phyloP scores from a whole-genome alignment of 2,888 invertebrate species.

The Patella depressa region DNA sequence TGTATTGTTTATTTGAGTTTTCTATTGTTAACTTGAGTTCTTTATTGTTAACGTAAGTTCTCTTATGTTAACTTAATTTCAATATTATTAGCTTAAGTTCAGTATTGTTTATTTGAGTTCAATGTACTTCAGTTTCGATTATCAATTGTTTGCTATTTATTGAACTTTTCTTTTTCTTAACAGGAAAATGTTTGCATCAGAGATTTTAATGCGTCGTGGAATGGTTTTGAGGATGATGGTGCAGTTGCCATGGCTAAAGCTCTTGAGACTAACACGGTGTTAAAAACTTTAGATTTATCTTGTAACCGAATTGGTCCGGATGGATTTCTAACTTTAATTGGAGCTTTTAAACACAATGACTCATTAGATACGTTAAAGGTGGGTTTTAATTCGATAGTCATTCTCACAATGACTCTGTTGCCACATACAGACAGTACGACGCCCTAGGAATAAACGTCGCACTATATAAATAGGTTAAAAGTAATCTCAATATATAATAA shows the following conservation, averaged over 20 bases:
- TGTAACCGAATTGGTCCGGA: slow-evolving; percentile 60
- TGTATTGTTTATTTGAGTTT: too few relatives aligned
- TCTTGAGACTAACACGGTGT: slow-evolving; percentile 53
- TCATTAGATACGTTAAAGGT: slow-evolving; percentile 52
- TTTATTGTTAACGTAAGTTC: too few relatives aligned
- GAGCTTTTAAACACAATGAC: slow-evolving; percentile 56
- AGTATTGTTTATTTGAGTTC: too few relatives aligned
- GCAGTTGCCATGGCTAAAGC: slow-evolving; percentile 57
- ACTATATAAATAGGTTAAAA: too few relatives aligned
- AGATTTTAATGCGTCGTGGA: slow-evolving; percentile 65
- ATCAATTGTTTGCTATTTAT: neutral
- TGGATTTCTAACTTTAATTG: slow-evolving; percentile 62
- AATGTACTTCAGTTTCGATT: too few relatives aligned
- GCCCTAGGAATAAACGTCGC: too few relatives aligned
- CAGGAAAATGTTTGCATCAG: slow-evolving; percentile 64
- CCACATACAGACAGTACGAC: too few relatives aligned
- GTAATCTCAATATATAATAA: too few relatives aligned
- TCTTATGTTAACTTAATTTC: too few relatives aligned
- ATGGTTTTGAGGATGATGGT: slow-evolving; percentile 67
- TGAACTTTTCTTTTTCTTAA: neutral
- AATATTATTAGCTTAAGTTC: too few relatives aligned
- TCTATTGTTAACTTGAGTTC: too few relatives aligned
- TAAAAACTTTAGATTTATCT: slow-evolving; percentile 60
- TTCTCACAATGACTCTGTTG: too few relatives aligned
- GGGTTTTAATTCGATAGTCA: neutral